These are phyloP conservation scores for Telmatochromis brichardi DNA, from an alignment of 2,113 vertebrate genomes.

Conservation along the genomic window DNA sequence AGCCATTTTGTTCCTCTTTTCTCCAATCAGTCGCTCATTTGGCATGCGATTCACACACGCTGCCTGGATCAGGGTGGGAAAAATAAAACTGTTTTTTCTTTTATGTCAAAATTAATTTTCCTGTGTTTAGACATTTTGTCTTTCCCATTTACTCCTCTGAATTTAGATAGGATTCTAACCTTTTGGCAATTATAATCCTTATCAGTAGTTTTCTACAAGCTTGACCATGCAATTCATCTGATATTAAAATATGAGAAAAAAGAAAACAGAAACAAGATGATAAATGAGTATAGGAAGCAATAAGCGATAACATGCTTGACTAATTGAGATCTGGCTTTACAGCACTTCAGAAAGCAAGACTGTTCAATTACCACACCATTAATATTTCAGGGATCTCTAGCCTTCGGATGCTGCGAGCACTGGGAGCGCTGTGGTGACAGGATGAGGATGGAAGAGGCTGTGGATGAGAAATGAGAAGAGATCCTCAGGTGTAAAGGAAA, in stretches of 20 bases:
- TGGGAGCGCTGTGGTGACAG: not conserved
- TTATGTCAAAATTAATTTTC: not conserved
- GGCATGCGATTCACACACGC: not conserved
- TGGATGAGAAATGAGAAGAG: not conserved
- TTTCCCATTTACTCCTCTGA: not conserved
- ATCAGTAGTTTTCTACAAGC: not conserved
- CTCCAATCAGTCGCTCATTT: not conserved
- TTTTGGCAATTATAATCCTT: not conserved
- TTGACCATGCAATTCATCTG: conserved; percentile 27
- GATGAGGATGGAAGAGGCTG: not conserved
- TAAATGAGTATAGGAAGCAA: conserved; percentile 53
- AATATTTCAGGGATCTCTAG: conserved; percentile 48
- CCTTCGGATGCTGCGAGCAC: not conserved
- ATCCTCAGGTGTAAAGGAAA: conserved; percentile 3
- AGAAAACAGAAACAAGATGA: conserved; percentile 35
- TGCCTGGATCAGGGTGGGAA: not conserved
- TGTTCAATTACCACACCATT: conserved; percentile 55
- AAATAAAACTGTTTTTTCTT: not conserved
- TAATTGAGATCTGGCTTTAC: conserved; percentile 57
- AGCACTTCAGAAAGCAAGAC: conserved; percentile 30
- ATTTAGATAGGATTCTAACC: not conserved
- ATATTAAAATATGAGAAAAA: conserved; percentile 47
- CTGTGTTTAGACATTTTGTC: not conserved
- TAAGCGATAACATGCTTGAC: conserved; percentile 53
- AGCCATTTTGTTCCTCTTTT: not conserved